A percentile compares a stretch with the other conserved stretches of the same genome.
Conservation (phyloP, 2,113 vertebrate genomes). For the Motacilla tschutschensis region DNA sequence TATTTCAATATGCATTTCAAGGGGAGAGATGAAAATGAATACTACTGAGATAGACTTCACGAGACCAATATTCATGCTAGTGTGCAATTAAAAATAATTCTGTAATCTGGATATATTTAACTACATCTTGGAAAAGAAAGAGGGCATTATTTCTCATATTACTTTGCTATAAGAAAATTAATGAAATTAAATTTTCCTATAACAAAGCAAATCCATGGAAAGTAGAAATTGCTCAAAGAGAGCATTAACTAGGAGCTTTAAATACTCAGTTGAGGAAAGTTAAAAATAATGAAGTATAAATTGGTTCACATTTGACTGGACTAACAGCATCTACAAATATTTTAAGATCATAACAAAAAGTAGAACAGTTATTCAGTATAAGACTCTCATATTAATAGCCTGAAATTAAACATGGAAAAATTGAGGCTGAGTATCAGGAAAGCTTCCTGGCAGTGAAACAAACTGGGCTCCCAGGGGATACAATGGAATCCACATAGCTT, state of each 20-base stretch:
- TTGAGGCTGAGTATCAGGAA: constrained; percentile 51
- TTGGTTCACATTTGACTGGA: not conserved
- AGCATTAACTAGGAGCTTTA: not conserved
- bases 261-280: not conserved
- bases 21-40: not conserved
- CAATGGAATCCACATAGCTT: constrained; percentile 47
- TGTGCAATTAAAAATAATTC: not conserved
- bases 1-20: not conserved
- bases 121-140: not conserved
- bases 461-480: constrained; percentile 47
- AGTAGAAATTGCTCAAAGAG: not conserved
- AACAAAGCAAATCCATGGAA: not conserved
- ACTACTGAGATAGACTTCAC: not conserved
- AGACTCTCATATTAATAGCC: constrained; percentile 43
- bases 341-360: constrained; percentile 20
- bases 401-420: constrained; percentile 66
- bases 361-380: not conserved
- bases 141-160: not conserved
- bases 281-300: constrained; percentile 1
- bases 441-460: constrained; percentile 57
- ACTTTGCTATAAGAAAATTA: not conserved
- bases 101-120: not conserved
- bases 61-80: not conserved
- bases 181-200: not conserved
- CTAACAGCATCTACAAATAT: constrained; percentile 5